Evolutionary conservation across 35 echinoderm and acorn worm species (phyloP).

Genomic region (Lytechinus variegatus): DNA sequence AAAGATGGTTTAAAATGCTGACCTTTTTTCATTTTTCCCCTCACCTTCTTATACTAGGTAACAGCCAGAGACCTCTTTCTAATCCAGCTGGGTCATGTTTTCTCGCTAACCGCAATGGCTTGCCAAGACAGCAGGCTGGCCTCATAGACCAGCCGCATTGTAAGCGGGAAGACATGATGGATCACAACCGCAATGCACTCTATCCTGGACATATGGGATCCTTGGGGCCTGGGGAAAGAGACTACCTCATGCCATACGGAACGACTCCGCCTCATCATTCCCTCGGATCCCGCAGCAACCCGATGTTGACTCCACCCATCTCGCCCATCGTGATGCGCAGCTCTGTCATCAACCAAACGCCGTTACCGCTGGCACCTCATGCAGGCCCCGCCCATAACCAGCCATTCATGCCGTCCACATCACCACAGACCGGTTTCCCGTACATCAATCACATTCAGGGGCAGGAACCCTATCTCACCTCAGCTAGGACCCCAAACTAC

Average conservation of each 20-base stretch:
- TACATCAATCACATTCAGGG: slow-evolving; percentile 73
- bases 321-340: slow-evolving; percentile 86
- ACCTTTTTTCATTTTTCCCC: not conserved
- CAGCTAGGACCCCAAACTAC: slow-evolving; percentile 49
- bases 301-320: slow-evolving; percentile 92
- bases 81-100: slow-evolving; percentile 96
- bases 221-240: not conserved
- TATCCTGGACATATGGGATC: not conserved
- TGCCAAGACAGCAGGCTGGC: slow-evolving; percentile 4
- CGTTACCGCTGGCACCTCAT: slow-evolving; percentile 52
- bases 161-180: slow-evolving; percentile 79
- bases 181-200: slow-evolving; percentile 22
- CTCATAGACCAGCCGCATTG: slow-evolving; percentile 36
- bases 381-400: slow-evolving; percentile 51
- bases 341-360: slow-evolving; percentile 79
- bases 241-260: slow-evolving; percentile 66
- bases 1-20: not conserved
- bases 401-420: slow-evolving; percentile 52
- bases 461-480: slow-evolving; percentile 58
- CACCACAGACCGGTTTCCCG: slow-evolving; percentile 58
- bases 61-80: slow-evolving; percentile 66
- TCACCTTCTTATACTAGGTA: not conserved
- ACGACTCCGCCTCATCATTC: slow-evolving; percentile 33
- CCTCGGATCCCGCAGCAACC: slow-evolving; percentile 55
- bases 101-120: slow-evolving; percentile 76